phyloP scores from a whole-genome alignment of 2,888 invertebrate genomes.

The Caenorhabditis sulstoni region DNA sequence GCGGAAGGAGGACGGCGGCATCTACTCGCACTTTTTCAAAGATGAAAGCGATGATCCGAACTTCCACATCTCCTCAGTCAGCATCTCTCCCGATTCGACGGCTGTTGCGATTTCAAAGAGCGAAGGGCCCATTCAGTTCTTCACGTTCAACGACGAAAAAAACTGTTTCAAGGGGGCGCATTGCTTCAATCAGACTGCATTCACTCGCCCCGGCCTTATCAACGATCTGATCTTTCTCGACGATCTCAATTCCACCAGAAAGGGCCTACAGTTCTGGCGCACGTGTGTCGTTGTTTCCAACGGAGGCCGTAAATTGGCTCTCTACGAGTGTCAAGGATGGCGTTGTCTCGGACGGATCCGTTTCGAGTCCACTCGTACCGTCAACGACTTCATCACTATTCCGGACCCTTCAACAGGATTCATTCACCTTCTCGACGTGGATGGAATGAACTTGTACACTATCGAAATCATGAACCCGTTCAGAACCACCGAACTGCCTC shows the following conservation, averaged over 20 bases:
- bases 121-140: conserved; percentile 72
- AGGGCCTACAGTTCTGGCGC: conserved; percentile 79
- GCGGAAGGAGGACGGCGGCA: conserved; percentile 53
- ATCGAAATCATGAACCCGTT: conserved; percentile 81
- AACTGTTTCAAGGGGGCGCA: conserved; percentile 67
- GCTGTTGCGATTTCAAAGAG: conserved; percentile 72
- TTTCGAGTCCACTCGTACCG: conserved; percentile 86
- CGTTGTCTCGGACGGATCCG: conserved; percentile 86
- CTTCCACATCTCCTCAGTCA: conserved; percentile 63
- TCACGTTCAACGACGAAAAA: conserved; percentile 69
- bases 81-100: conserved; percentile 78
- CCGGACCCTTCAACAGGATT: conserved; percentile 49
- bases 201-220: conserved; percentile 52
- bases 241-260: conserved; percentile 57
- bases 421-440: conserved; percentile 89
- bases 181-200: conserved; percentile 64
- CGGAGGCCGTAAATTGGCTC: conserved; percentile 69
- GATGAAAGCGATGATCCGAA: conserved; percentile 36
- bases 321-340: conserved; percentile 86
- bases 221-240: conserved; percentile 77
- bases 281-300: conserved; percentile 86
- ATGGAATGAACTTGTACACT: conserved; percentile 89
- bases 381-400: conserved; percentile 59
- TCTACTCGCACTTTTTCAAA: conserved; percentile 46
- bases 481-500: conserved; percentile 40